Conservation (phyloP, 1,140 invertebrate species). For the Calycopis cecrops region DNA sequence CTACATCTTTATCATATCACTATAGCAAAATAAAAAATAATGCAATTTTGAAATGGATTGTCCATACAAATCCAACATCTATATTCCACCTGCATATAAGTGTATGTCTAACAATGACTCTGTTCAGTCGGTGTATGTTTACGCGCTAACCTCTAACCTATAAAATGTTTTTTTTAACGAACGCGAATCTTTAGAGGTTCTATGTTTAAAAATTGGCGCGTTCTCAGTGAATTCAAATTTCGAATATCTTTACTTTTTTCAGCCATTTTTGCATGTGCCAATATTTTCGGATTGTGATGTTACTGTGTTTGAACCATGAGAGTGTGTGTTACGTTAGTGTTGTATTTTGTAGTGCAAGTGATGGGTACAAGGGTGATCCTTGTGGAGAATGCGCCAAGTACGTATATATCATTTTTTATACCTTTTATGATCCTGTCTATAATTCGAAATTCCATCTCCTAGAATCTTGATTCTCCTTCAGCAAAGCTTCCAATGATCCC, state of each 20-base stretch:
- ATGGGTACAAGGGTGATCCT: conserved; percentile 52
- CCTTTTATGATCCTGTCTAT: not conserved
- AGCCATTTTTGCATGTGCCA: not conserved
- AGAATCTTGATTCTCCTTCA: too few species aligned
- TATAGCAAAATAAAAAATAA: too few species aligned
- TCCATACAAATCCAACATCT: conserved; percentile 40
- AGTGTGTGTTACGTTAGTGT: conserved; percentile 35
- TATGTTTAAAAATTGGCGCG: conserved; percentile 1
- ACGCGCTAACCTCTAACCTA: conserved; percentile 53
- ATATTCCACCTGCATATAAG: conserved; percentile 62
- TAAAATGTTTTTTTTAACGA: conserved; percentile 22
- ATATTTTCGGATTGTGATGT: conserved; percentile 2
- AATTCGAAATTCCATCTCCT: not conserved
- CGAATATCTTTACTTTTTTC: too few species aligned
- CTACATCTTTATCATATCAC: too few species aligned
- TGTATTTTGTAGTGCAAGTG: conserved; percentile 39
- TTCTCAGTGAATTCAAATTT: not conserved
- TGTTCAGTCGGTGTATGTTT: conserved; percentile 55
- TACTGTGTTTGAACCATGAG: conserved; percentile 42
- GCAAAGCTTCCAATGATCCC: too few species aligned
- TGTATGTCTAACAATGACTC: conserved; percentile 53
- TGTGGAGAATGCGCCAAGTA: conserved; percentile 66
- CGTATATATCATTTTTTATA: conserved; percentile 29
- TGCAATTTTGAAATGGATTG: conserved; percentile 19
- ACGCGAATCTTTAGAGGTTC: too few species aligned